Evolutionary conservation across 2,113 vertebrate species (phyloP), one percentile per base, ranked within the genome.

Genomic region (Crocuta crocuta): DNA sequence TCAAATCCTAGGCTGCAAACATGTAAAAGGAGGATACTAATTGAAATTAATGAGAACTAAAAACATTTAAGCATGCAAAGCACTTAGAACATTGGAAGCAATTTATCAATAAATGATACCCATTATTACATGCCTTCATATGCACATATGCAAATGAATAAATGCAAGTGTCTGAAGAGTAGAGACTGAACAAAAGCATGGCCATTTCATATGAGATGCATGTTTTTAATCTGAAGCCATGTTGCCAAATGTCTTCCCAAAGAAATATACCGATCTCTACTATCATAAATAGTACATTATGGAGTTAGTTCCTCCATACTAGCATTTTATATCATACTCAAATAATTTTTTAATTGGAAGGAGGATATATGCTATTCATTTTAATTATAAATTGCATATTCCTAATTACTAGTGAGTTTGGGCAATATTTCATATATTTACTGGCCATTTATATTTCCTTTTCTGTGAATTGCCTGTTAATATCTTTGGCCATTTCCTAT

Each of bases 221-320:
- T 74, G 45, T 39, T 96, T 92, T 94, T 90, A 85, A 85, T 86
- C 85, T 76, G 71, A 86, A 90, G 85, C 82, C 28, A 95, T 82
- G 33, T 45, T 86, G 16, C 55, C 89, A 86, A 86, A 53, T 83
- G 35, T 63, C 33, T n/a, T 85, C 10, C 53, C 12, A 74, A 28
- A 92, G 50, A 61, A 95, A 4, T 65, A 58, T 80, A 39, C 17
- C 16, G 13, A 91, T 68, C 81, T 81, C 81, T 74, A 71, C 5
- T 17, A 65, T 71, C 61, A 88, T 65, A 65, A 94, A 80, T 31
- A 76, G 68, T 61, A 58, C 65, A 84, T 71, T 33, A 63, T 58
- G 16, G 28, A 66, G 17, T 71, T 88, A 81, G 33, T 33, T 94
- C 13, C 16, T 91, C 39, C 48, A 81, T 24, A 10, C 31, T 66